A percentile compares a stretch with the other conserved stretches of the same genome.
phyloP scores from a whole-genome alignment of 1,140 invertebrate species.

The Drosophila kikkawai region DNA sequence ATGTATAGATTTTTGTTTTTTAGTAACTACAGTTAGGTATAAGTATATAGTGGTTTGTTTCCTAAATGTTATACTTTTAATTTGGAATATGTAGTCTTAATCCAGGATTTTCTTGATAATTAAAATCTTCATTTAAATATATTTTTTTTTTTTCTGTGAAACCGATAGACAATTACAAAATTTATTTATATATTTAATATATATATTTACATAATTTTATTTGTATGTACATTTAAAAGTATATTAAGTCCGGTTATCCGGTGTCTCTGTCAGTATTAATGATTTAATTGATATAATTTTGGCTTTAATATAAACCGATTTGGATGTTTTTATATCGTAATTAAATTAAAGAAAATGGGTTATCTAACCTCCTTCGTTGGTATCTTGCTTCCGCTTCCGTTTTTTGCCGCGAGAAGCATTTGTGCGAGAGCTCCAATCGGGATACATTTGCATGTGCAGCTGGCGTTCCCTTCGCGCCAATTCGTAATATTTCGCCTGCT shows the following conservation, averaged over 20 bases:
- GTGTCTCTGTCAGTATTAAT: conserved; percentile 15
- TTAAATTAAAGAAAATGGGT: conserved; percentile 59
- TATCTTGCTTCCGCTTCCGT: conserved; percentile 99
- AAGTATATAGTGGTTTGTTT: not conserved
- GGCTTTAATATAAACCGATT: conserved; percentile 42
- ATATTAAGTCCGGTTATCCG: conserved; percentile 2
- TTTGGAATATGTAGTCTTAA: not conserved
- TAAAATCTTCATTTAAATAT: not conserved
- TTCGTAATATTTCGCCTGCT: conserved; percentile 99
- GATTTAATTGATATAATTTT: conserved; percentile 18
- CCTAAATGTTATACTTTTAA: not conserved
- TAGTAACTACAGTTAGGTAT: conserved; percentile 2
- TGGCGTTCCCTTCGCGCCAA: conserved; percentile 98
- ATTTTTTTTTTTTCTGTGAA: conserved; percentile 5
- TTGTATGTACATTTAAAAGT: not conserved
- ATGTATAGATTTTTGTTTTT: not conserved
- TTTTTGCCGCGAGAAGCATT: conserved; percentile 99
- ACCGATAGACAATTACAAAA: conserved; percentile 5
- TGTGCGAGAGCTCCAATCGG: conserved; percentile 99
- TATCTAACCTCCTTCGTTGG: conserved; percentile 94
- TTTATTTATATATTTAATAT: not conserved
- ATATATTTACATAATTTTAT: conserved; percentile 5
- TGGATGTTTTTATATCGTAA: conserved; percentile 37
- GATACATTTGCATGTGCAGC: conserved; percentile 99
- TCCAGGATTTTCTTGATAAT: not conserved